Base-by-base conservation (phyloP, 2,888 invertebrate genomes). In the Acronicta alni region DNA sequence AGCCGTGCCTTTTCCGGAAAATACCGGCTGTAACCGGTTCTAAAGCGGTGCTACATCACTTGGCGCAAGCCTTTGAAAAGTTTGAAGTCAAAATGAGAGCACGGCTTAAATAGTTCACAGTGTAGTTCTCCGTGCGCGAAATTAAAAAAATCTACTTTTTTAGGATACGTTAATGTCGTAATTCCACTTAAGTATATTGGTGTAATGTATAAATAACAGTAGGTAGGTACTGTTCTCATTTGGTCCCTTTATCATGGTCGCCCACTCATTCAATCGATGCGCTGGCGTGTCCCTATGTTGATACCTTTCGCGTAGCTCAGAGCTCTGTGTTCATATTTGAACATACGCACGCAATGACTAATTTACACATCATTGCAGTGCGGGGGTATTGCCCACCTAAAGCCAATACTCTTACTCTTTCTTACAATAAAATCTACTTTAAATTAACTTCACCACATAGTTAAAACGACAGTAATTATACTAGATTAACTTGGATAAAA, bases 1-100 rank as follows among this genome's bases (percentile, higher is more conserved):
- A 80, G 76, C 79, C 69, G 69, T 73, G 75, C 59, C 62, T 80
- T 86, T 84, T 80, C 83, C 81, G 85, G 85, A 80, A 83, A 81
- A 86, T 82, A 78, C 79, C 77, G 76, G 12, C 66, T 73, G 77
- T 77, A 80, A 78, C 80, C 75, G 74, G 76, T 73, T 71, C 62
- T 71, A 75, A 68, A 76, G 76, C 75, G 47, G 67, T 69, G 73
- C 85, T 83, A 83, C 79, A 72, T 81, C 78, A 82, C 75, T 80
- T 56, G 57, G 59, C 45, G 72, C 64, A 70, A 72, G 69, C 77
- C 66, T 82, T 79, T 75, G 62, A 75, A 77, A 79, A 79, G 73
- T 79, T 78, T 72, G 35, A 63, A 75, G 65, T 62, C 69, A 75
- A 82, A 35, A 81, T 72, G 63, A 69, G 75, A 64, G 61, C 60